A percentile compares a stretch with the other conserved stretches of the same genome.
These are phyloP conservation scores for Labeo catla DNA, from an alignment of 2,113 vertebrate genomes.

Conservation along the genomic window DNA sequence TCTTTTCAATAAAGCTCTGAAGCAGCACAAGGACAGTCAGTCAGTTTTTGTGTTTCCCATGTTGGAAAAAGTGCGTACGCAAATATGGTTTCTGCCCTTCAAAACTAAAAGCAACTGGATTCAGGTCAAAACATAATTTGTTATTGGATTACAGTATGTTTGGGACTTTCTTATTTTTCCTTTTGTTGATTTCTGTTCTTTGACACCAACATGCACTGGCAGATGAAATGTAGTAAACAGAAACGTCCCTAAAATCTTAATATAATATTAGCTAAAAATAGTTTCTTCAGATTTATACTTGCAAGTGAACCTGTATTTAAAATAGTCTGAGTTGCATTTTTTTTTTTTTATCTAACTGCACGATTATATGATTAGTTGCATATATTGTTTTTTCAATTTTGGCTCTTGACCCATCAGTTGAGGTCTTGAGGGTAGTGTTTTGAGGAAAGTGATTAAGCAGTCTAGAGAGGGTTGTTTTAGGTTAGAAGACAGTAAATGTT, in stretches of 20 bases:
- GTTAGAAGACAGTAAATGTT: neutral
- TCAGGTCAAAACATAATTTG: neutral
- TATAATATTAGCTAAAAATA: too few species aligned
- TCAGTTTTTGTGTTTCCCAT: neutral
- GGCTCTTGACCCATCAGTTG: neutral
- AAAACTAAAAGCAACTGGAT: neutral
- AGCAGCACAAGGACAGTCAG: neutral
- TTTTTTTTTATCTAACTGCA: neutral
- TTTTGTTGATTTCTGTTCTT: neutral
- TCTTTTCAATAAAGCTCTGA: neutral
- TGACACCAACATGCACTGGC: neutral
- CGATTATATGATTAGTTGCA: neutral
- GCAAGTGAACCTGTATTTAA: neutral
- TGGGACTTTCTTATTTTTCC: neutral
- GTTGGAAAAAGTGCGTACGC: neutral
- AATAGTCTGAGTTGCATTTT: neutral
- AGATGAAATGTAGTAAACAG: neutral
- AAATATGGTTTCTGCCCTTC: neutral
- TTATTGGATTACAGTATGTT: neutral
- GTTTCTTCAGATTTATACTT: too few species aligned
- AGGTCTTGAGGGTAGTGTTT: neutral
- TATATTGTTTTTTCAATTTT: conserved; percentile 6
- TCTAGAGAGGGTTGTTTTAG: neutral
- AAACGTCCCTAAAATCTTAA: neutral
- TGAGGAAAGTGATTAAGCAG: neutral